Percentiles rank a stretch among this genome's conserved stretches.
Conservation (phyloP, 2,113 vertebrate species). For the Poeciliopsis retropinna region DNA sequence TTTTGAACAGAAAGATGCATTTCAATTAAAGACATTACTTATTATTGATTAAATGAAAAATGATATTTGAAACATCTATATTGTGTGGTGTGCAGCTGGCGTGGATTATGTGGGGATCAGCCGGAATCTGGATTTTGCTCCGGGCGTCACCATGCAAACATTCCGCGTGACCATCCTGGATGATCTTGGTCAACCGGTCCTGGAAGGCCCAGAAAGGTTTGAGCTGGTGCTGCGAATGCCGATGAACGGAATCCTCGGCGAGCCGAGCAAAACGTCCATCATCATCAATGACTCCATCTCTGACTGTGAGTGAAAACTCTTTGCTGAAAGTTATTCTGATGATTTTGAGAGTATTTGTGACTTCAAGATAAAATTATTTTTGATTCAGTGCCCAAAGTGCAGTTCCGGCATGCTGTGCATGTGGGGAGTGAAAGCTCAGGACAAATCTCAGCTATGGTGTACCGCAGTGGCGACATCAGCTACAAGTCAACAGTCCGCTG, state of each 20-base stretch:
- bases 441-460: conserved; percentile 81
- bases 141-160: conserved; percentile 89
- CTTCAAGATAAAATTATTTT: conserved; percentile 13
- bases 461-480: conserved; percentile 86
- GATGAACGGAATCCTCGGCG: conserved; percentile 87
- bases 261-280: conserved; percentile 85
- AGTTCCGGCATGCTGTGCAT: conserved; percentile 87
- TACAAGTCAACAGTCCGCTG: conserved; percentile 90
- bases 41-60: background rate
- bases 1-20: too few species aligned
- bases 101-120: conserved; percentile 95
- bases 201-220: conserved; percentile 91
- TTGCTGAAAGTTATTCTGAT: background rate
- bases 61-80: conserved; percentile 42
- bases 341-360: background rate
- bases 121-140: conserved; percentile 90
- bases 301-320: conserved; percentile 84
- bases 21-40: too few species aligned
- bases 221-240: conserved; percentile 92
- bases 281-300: conserved; percentile 91
- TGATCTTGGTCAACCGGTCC: conserved; percentile 90
- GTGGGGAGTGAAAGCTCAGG: conserved; percentile 84
- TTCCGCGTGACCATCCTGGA: conserved; percentile 88
- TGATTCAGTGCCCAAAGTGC: conserved; percentile 89
- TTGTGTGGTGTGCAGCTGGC: conserved; percentile 82